Conservation (phyloP, 2,888 invertebrate species). For the Branchipolynoe longqiensis region DNA sequence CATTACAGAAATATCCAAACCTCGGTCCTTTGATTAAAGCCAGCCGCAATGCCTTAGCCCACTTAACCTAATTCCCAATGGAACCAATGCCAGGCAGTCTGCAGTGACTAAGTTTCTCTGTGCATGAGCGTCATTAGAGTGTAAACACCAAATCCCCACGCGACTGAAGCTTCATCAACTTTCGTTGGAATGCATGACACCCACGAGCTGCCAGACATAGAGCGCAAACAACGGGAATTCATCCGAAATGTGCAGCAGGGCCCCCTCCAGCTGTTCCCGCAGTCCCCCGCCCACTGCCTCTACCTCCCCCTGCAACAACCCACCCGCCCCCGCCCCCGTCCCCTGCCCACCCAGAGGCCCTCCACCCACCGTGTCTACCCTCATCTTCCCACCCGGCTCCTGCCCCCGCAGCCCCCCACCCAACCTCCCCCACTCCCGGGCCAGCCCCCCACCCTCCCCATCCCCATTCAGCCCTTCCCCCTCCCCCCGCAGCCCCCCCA, state of each 20-base stretch:
- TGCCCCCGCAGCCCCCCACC: neutral
- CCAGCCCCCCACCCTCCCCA: neutral
- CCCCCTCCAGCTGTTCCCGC: slow-evolving; percentile 2
- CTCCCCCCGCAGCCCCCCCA: too few species aligned
- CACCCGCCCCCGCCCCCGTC: neutral
- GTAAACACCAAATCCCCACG: too few species aligned
- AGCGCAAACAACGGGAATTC: slow-evolving; percentile 39
- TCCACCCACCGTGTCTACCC: neutral
- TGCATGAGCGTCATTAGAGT: too few species aligned
- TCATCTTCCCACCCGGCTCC: slow-evolving; percentile 7
- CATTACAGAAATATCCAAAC: too few species aligned
- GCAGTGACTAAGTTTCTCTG: too few species aligned
- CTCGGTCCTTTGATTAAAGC: too few species aligned
- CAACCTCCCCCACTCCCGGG: neutral
- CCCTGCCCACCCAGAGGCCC: neutral
- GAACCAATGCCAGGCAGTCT: too few species aligned
- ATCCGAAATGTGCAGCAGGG: slow-evolving; percentile 6
- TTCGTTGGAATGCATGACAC: neutral
- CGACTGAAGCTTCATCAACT: neutral
- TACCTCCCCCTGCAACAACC: neutral
- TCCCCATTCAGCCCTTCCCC: neutral
- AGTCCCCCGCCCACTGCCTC: neutral
- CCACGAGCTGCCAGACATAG: slow-evolving; percentile 25
- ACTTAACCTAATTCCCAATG: too few species aligned
- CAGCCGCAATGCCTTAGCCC: too few species aligned